phyloP scores from a whole-genome alignment of 2,888 invertebrate species.

The Mamestra brassicae region DNA sequence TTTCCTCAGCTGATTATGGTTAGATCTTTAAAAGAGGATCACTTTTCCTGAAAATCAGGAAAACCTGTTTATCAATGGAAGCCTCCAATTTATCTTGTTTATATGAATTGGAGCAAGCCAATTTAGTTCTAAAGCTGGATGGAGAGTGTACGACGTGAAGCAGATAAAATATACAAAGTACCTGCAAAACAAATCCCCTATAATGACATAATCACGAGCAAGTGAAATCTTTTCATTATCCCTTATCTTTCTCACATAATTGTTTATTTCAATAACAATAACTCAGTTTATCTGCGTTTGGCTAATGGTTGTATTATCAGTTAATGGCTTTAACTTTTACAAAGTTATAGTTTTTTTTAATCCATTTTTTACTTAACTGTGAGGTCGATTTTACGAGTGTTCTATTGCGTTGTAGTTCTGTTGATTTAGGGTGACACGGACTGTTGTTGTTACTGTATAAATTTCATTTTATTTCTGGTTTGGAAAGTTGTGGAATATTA shows the following conservation, averaged over 20 bases:
- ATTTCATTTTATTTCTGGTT: not conserved
- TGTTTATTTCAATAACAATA: conserved; percentile 68
- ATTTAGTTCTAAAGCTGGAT: too few relatives aligned
- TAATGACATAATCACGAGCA: not conserved
- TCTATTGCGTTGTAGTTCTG: conserved; percentile 73
- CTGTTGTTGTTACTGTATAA: conserved; percentile 11
- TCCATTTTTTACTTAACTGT: conserved; percentile 57
- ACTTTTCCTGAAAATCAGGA: too few relatives aligned
- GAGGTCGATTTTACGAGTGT: conserved; percentile 61
- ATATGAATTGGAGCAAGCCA: too few relatives aligned
- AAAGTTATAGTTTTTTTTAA: conserved; percentile 63
- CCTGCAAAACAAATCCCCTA: not conserved
- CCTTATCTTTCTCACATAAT: conserved; percentile 56
- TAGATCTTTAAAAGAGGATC: too few relatives aligned
- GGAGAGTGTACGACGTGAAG: not conserved
- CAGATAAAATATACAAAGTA: not conserved
- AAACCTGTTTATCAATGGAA: too few relatives aligned
- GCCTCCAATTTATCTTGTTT: too few relatives aligned
- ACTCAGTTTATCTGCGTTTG: conserved; percentile 69
- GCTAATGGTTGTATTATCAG: conserved; percentile 78
- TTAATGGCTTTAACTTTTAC: conserved; percentile 76
- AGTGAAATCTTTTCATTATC: conserved; percentile 61
- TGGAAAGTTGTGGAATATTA: not conserved
- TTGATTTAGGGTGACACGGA: conserved; percentile 40
- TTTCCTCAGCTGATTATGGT: too few relatives aligned